Evolutionary conservation across 2,113 vertebrate genomes (phyloP).

Genomic region (Piaya cayana): DNA sequence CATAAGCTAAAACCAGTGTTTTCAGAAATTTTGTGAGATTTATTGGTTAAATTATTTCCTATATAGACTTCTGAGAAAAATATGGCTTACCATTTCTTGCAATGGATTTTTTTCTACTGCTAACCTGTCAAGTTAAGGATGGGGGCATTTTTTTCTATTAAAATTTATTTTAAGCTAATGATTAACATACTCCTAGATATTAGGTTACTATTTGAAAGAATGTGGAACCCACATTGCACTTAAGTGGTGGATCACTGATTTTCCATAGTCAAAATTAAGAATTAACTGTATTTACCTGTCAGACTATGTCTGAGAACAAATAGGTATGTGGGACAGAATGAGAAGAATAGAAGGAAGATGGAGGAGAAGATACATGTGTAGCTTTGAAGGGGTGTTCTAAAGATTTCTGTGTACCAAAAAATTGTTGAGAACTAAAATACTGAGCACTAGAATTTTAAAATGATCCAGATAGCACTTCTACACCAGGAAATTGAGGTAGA

Average conservation of each 20-base stretch:
- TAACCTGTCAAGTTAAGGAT: not conserved
- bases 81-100: not conserved
- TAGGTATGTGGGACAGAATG: not conserved
- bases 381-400: not conserved
- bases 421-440: not conserved
- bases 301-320: not conserved
- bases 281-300: not conserved
- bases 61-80: not conserved
- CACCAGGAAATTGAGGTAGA: not conserved
- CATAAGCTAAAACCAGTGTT: not conserved
- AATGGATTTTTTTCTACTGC: not conserved
- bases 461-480: not conserved
- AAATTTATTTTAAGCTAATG: not conserved
- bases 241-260: not conserved
- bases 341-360: not conserved
- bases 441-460: not conserved
- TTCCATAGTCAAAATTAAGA: not conserved
- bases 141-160: not conserved
- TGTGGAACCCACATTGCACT: not conserved
- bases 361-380: not conserved
- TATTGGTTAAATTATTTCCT: not conserved
- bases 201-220: not conserved
- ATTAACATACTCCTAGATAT: not conserved
- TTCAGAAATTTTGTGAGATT: not conserved
- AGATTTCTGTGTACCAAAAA: not conserved